Evolutionary conservation across 2,888 invertebrate species (phyloP), one percentile per base, ranked within the genome.

Genomic region (Venusia cambrica): DNA sequence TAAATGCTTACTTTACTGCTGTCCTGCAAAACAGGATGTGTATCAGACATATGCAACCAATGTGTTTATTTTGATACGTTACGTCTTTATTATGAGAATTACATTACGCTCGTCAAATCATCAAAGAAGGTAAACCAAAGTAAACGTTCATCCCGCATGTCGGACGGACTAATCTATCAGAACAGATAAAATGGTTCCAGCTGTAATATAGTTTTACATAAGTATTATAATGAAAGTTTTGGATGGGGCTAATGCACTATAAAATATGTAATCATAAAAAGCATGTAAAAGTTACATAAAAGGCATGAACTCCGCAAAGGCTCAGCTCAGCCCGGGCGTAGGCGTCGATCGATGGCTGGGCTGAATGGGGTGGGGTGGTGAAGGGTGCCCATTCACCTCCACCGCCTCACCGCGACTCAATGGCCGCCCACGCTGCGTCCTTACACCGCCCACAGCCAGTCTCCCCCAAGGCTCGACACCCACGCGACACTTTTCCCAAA

Each of bases 401-500:
- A 80, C 75, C 79, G 64, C 66, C 70, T n/a, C n/a, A n/a, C 62
- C 65, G 69, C 69, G 62, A 70, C 80, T 85, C 83, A 84, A 85
- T 84, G 84, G 78, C 75, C 81, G 78, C 85, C 84, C 78, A 84
- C 84, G 68, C 79, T 49, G 42, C 54, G 59, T 60, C 61, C 65
- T 61, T 58, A 57, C 67, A 51, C 54, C 48, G 32, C 44, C 45
- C 47, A 56, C 57, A 45, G 45, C 44, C 44, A 38, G 38, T 38
- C 40, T 36, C 45, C 40, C 32, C 37, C 40, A 38, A 38, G 54
- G 45, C 45, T 36, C 55, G 66, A 62, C 73, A 63, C 80, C 77
- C 74, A 81, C 77, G 77, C 72, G 65, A 66, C 59, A 64, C 58
- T 74, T 71, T 71, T 67, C 73, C 36, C 67, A 62, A 75, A 75